phyloP scores from a whole-genome alignment of 2,113 vertebrate genomes.

The Uria aalge region DNA sequence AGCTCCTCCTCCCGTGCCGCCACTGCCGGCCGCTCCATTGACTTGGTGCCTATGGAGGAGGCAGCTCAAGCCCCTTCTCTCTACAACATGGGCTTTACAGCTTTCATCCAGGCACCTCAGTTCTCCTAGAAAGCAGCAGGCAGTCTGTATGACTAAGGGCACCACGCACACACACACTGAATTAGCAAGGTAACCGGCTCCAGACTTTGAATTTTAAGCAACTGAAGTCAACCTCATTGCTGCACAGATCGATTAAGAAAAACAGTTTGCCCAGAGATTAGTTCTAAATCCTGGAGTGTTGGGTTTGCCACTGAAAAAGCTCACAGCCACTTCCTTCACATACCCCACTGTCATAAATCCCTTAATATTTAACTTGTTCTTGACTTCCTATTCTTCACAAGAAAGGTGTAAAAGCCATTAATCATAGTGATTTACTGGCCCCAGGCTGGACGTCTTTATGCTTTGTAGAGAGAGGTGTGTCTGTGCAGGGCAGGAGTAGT shows the following conservation, averaged over 20 bases:
- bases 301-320: not conserved
- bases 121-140: not conserved
- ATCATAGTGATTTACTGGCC: not conserved
- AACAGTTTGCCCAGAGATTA: not conserved
- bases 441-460: not conserved
- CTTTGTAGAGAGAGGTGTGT: not conserved
- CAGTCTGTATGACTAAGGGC: not conserved
- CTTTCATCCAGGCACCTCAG: not conserved
- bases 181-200: not conserved
- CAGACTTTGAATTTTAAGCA: not conserved
- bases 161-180: not conserved
- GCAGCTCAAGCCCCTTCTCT: not conserved
- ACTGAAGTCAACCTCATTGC: not conserved
- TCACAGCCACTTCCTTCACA: not conserved
- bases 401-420: not conserved
- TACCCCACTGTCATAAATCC: not conserved
- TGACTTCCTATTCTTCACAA: not conserved
- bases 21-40: not conserved
- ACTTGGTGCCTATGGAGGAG: not conserved
- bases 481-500: not conserved
- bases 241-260: not conserved
- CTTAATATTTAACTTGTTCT: not conserved
- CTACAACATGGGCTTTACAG: not conserved
- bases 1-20: not conserved
- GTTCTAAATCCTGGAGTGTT: not conserved